Base-by-base conservation (phyloP, 1,140 invertebrate genomes). In the Pygmarrhopalites habei region DNA sequence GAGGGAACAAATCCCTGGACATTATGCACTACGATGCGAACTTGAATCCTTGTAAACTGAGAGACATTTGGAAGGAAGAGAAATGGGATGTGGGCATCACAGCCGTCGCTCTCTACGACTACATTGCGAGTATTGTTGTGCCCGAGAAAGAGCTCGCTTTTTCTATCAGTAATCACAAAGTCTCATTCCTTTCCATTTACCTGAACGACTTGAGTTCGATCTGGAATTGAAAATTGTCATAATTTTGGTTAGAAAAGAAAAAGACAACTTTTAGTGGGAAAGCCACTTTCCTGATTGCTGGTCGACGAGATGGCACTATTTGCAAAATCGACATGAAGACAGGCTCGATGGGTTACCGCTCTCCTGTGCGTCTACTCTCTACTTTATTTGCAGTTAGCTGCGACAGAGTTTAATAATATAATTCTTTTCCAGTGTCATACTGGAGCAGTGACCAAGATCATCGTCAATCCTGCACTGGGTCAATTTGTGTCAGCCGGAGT, bases 261-360 rank as follows among this genome's bases (percentile, higher is more conserved):
- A 58, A 26, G 32, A 14, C 25, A 17, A 30, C 35, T 19, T 52
- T 61, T 29, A 43, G 2, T 3, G 47, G 49, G 15, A 64, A 55
- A 53, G 57, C 56, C 12, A 69, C 58, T 19, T 67, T 70, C 51
- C 41, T 70, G 7, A 62, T 70, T 7, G 63, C 30, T n/a, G 69
- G 69, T 39, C 5, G 61, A 5, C 58, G 51, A 29, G 69, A 70
- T 56, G 69, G 69, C n/a, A 55, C 60, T 7, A 21, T 70, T 5
- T 39, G 46, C 0, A 58, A 47, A 51, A 17, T 70, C 14, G 49
- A 66, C 41, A 19, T 61, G 14, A 55, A 19, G 21, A 58, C 65
- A 1, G 69, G 63, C 14, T 28, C 60, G 23, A 46, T 65, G 28
- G 60, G 58, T 10, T 60, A 53, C 28, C 35, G 1, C 21, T 29